Evolutionary conservation across 2,113 vertebrate genomes (phyloP), one percentile per base, ranked within the genome.

Genomic region (Apteryx owenii): DNA sequence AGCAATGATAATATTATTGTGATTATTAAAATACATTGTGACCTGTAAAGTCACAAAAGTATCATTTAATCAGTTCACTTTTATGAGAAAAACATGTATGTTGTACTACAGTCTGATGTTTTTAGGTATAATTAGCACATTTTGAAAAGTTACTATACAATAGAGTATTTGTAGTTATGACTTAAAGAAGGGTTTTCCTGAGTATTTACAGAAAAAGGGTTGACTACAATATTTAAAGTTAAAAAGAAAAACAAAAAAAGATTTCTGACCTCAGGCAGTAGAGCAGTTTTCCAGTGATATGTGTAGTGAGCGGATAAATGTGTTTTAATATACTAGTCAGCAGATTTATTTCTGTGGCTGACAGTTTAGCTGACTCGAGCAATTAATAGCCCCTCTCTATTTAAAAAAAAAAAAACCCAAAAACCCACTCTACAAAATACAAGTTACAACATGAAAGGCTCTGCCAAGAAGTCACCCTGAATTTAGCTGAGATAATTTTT

Each of bases 261-360:
- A 66, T 42, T 48, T 40, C 23, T 96, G 60, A 69, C 72, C 65
- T 65, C 50, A 10, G 80, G 82, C 76, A 78, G 33, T 46, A 50
- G 62, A 46, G 48, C 36, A 29, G 56, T 68, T 76, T 90, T 88
- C 69, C 40, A 69, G 58, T 79, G 69, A 69, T 76, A 79, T 8
- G 42, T 89, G 38, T 18, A 20, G 79, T 50, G 85, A 88, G 72
- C 56, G 60, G 69, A 79, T 95, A 88, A 88, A 94, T 78, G 64
- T 53, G 31, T 48, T 96, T 81, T 78, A 75, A 83, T 85, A 81
- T 56, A 38, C 31, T 71, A 94, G 71, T 96, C 95, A 97, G 87
- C 88, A 96, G 65, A 93, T 95, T 69, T 81, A 44, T 95, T 91
- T 96, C 90, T 71, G 17, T 60, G 31, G 64, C 60, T 96, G 91